A percentile compares a stretch with the other conserved stretches of the same genome.
Evolutionary conservation across 2,113 vertebrate species (phyloP).

Genomic region (Entelurus aequoreus): DNA sequence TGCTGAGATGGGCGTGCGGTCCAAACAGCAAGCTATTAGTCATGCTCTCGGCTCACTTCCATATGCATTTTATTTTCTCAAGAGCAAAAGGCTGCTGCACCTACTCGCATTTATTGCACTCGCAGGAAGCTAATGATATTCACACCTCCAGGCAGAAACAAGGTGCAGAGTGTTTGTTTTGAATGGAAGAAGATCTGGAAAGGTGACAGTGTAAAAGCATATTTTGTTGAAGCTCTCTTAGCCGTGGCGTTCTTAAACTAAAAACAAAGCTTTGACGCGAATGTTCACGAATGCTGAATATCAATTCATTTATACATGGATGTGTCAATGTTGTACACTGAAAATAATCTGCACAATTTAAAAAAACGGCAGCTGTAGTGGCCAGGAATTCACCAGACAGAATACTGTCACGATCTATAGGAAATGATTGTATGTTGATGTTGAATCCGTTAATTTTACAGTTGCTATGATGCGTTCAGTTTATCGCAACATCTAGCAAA

Average conservation of each 20-base stretch:
- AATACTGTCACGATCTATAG: too few species aligned
- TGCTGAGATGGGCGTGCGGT: constrained; percentile 41
- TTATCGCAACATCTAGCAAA: too few species aligned
- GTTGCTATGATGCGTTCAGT: too few species aligned
- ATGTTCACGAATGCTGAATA: constrained; percentile 7
- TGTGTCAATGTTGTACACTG: background rate
- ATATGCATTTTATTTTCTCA: constrained; percentile 57
- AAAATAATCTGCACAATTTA: background rate
- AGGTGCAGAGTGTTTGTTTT: constrained; percentile 44
- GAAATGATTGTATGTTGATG: too few species aligned
- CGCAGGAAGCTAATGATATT: constrained; percentile 57
- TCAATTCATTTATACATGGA: constrained; percentile 2
- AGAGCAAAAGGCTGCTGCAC: constrained; percentile 45
- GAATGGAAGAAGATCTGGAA: constrained; percentile 35
- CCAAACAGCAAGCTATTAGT: constrained; percentile 63
- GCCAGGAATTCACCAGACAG: too few species aligned
- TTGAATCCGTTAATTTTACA: too few species aligned
- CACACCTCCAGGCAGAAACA: constrained; percentile 61
- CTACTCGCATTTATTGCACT: constrained; percentile 41
- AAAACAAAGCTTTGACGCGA: constrained; percentile 15
- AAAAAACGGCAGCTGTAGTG: too few species aligned
- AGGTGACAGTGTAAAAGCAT: constrained; percentile 36
- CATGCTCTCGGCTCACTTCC: constrained; percentile 60
- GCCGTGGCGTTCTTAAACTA: constrained; percentile 18
- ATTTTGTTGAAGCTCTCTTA: constrained; percentile 44